Evolutionary conservation across 2,797 vertebrate genomes (phyloP).

Genomic region (Lepidocolaptes lacrymiger): DNA sequence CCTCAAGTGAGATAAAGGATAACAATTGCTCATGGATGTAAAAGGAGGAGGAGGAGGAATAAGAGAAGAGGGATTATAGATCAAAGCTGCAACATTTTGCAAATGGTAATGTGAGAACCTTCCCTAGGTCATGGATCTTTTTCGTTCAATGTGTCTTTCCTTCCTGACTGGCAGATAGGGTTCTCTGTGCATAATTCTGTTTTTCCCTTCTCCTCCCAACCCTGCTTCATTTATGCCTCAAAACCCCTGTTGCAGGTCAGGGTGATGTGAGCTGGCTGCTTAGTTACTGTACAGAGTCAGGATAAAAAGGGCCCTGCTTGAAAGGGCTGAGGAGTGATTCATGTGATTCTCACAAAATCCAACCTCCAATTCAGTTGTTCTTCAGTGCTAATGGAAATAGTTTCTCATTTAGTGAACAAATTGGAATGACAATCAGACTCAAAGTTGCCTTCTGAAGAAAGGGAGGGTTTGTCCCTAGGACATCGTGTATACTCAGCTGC

Average conservation of each 20-base stretch:
- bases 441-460: background rate
- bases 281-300: background rate
- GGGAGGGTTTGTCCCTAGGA: background rate
- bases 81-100: slow-evolving; percentile 12
- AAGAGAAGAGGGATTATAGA: background rate
- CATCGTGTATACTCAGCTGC: background rate
- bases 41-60: background rate
- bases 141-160: background rate
- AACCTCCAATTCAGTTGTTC: background rate
- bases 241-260: background rate
- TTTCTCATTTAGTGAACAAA: background rate
- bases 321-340: background rate
- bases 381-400: background rate
- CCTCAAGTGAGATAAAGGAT: background rate
- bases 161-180: background rate
- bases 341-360: background rate
- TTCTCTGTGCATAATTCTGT: background rate
- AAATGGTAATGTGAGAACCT: background rate
- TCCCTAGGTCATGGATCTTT: background rate
- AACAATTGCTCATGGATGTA: background rate
- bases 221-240: background rate
- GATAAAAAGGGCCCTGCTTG: background rate
- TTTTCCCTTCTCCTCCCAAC: background rate
- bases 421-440: background rate
- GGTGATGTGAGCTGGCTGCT: background rate